Evolutionary conservation across 2,888 invertebrate species (phyloP), one percentile per base, ranked within the genome.

Genomic region (Trachelus iudaicus): DNA sequence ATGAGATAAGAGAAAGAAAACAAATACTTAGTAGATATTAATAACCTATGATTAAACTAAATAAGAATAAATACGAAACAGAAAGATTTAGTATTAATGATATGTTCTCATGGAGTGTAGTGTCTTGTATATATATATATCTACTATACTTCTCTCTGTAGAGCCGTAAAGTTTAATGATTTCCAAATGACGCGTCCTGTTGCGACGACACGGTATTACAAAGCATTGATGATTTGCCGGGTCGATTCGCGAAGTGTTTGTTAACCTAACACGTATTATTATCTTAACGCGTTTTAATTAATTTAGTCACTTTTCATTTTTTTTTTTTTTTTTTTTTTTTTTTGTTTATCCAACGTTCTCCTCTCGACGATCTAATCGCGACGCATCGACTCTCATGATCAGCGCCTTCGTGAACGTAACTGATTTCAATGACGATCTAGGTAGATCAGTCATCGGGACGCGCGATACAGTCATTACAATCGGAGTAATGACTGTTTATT

Each of bases 51-150:
- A 80, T 81, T 80, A 78, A 81, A 81, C 79, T 81, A 82, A 86
- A 86, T 84, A 85, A 88, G 83, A 86, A 89, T 88, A 88, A 90
- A 85, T 87, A 89, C 84, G 86, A 89, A 78, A 83, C 81, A 85
- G 80, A 85, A 87, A 86, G 83, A 87, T 86, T 87, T 91, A 89
- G 89, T 83, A 88, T 90, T 89, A 89, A 88, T 84, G 86, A 90
- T 91, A 89, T 90, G 89, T 90, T 91, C 89, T 89, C 86, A 87
- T 90, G 90, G 87, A 91, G 88, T 90, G 90, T 91, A 91, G 91
- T 88, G 88, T 91, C 90, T 91, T 91, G 90, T 91, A 91, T 91
- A 91, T 91, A 90, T 35, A 76, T 73, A 79, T 79, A 76, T 79
- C 86, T 87, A 87, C 84, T 87, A 88, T 89, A 90, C 87, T 88